Evolutionary conservation across 2,113 vertebrate species (phyloP).

Genomic region (Oplegnathus fasciatus): DNA sequence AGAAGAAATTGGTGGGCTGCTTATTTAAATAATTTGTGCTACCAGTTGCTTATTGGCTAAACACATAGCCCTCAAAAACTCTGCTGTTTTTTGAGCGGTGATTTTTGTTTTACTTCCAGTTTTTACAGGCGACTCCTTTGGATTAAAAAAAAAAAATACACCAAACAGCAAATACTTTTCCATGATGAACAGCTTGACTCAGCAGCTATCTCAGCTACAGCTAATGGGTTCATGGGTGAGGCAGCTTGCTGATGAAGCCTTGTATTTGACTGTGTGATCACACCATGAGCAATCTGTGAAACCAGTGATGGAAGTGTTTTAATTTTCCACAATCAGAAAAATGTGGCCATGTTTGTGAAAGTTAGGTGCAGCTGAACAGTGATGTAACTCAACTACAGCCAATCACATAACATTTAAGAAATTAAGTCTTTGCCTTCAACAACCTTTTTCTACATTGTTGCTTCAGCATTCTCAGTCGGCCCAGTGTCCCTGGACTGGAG

Average conservation of each 20-base stretch:
- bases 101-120: not conserved
- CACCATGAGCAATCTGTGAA: not conserved
- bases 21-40: not conserved
- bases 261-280: constrained; percentile 16
- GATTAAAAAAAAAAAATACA: not conserved
- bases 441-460: not conserved
- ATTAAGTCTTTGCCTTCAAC: not conserved
- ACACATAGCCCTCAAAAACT: not conserved
- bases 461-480: not conserved
- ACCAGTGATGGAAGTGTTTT: not conserved
- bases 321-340: not conserved
- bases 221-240: not conserved
- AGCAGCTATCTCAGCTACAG: not conserved
- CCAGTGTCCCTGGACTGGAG: not conserved
- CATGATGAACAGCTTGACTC: not conserved
- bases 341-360: not conserved
- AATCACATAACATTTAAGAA: not conserved
- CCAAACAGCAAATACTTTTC: not conserved
- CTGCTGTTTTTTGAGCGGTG: not conserved
- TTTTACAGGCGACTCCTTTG: too few species aligned
- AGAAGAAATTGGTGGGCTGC: not conserved
- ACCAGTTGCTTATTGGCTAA: not conserved
- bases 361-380: not conserved
- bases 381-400: not conserved
- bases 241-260: constrained; percentile 21